A percentile compares a stretch with the other conserved stretches of the same genome.
Evolutionary conservation across 1,140 invertebrate genomes (phyloP).

Genomic region (Drosophila burlai): DNA sequence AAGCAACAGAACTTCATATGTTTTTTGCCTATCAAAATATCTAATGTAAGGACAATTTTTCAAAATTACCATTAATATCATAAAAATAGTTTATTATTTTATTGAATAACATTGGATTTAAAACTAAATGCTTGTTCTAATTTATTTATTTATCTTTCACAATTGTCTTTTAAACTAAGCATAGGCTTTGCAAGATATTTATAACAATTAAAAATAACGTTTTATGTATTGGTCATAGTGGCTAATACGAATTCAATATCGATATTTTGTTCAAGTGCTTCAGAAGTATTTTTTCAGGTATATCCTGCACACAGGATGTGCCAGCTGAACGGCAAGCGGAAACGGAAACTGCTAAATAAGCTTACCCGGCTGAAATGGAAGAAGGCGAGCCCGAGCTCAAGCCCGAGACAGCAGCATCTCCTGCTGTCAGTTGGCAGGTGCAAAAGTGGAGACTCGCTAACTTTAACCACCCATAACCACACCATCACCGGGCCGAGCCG

Average conservation of each 20-base stretch:
- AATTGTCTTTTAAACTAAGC: too few relatives aligned
- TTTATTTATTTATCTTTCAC: too few relatives aligned
- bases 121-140: too few relatives aligned
- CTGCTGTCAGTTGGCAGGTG: slow-evolving; percentile 62
- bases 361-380: slow-evolving; percentile 36
- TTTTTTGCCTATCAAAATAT: too few relatives aligned
- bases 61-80: too few relatives aligned
- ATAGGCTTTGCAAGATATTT: too few relatives aligned
- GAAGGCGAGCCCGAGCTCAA: not conserved
- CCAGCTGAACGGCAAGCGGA: slow-evolving; percentile 73
- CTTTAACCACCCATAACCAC: slow-evolving; percentile 53
- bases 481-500: slow-evolving; percentile 47
- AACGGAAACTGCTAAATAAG: slow-evolving; percentile 81
- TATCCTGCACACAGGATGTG: slow-evolving; percentile 45
- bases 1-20: too few relatives aligned
- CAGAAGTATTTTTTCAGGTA: not conserved
- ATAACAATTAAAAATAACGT: too few relatives aligned
- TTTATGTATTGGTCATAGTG: too few relatives aligned
- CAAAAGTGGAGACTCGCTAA: slow-evolving; percentile 58
- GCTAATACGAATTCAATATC: not conserved
- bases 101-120: too few relatives aligned
- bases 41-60: too few relatives aligned
- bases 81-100: too few relatives aligned
- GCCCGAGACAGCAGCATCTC: slow-evolving; percentile 22
- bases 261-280: not conserved